Base-by-base conservation (phyloP, 2,113 vertebrate genomes). In the Grammomys dolichurus region DNA sequence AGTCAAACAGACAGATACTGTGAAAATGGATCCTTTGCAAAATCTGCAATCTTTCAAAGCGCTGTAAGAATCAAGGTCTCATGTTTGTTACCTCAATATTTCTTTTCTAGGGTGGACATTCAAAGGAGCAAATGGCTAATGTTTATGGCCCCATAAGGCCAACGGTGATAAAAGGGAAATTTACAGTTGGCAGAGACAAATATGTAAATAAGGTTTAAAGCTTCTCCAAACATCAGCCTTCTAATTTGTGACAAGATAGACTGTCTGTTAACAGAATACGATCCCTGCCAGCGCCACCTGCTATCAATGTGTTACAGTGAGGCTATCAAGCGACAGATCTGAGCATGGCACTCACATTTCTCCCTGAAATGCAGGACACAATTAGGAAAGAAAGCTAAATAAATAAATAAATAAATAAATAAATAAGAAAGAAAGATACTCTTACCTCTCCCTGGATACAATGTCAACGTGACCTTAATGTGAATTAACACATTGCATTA, bases 161-260 rank as follows among this genome's bases (percentile, higher is more conserved):
- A 87, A 95, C 56, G 72, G 60, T 0, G 1, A 96, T 97, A 91
- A 94, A 97, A 96, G 92, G 90, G 82, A 96, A 96, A 98, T 97
- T 96, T 95, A 95, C 82, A 94, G 89, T 90, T 95, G 95, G 90
- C 95, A 93, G 95, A 97, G 90, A 95, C 81, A 95, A 84, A 93
- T 89, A 97, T 96, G 97, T 96, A 97, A 98, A 96, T 96, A 89
- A 96, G 89, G 90, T 87, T 97, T 91, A 91, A 19, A 87, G 95
- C 92, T 76, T 70, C 58, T 95, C 24, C 82, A 81, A 95, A 95
- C 97, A 94, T 82, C 81, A 95, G 51, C 70, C 56, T 92, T 89
- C 94, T 95, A 87, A 93, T 95, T 48, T 86, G 92, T 51, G 96
- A 97, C 97, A 96, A 87, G 96, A 56, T 5, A 75, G 88, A 72